Conservation (phyloP, 1,140 invertebrate genomes). For the Mamestra configurata region DNA sequence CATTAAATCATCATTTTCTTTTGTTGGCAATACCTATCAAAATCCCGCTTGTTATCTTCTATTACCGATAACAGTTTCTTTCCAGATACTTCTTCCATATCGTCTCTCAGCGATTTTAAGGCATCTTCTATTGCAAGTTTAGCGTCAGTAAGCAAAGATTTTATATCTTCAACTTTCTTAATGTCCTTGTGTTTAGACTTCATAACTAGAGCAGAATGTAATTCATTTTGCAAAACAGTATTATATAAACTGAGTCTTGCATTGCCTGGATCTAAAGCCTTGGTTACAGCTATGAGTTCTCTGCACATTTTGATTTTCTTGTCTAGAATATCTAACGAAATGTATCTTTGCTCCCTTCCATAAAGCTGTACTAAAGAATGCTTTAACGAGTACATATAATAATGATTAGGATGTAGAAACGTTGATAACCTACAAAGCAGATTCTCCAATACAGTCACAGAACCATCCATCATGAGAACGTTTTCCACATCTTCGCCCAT, state of each 20-base stretch:
- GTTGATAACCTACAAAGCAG: slow-evolving; percentile 90
- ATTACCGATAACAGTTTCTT: slow-evolving; percentile 35
- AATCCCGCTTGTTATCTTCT: slow-evolving; percentile 6
- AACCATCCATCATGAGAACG: slow-evolving; percentile 89
- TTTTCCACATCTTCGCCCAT: slow-evolving; percentile 93
- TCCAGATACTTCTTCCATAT: slow-evolving; percentile 82
- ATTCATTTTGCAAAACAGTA: slow-evolving; percentile 91
- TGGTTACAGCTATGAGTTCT: slow-evolving; percentile 90
- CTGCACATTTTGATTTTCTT: slow-evolving; percentile 91
- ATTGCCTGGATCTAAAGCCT: slow-evolving; percentile 91
- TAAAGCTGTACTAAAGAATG: slow-evolving; percentile 94
- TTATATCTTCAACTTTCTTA: slow-evolving; percentile 67
- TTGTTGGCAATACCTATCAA: slow-evolving; percentile 25
- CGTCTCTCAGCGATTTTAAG: slow-evolving; percentile 76
- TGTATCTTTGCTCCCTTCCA: slow-evolving; percentile 90
- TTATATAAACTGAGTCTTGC: slow-evolving; percentile 91
- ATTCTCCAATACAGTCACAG: slow-evolving; percentile 89
- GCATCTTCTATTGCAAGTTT: slow-evolving; percentile 74
- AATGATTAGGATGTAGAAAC: slow-evolving; percentile 94
- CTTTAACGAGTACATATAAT: slow-evolving; percentile 93
- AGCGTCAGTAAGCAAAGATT: slow-evolving; percentile 69
- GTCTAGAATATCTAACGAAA: slow-evolving; percentile 89
- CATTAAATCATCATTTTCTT: not conserved
- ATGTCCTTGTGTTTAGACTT: slow-evolving; percentile 60
- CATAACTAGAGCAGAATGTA: slow-evolving; percentile 89